Base-by-base conservation (phyloP, 2,888 invertebrate genomes). In the Drosophila setosimentum region DNA sequence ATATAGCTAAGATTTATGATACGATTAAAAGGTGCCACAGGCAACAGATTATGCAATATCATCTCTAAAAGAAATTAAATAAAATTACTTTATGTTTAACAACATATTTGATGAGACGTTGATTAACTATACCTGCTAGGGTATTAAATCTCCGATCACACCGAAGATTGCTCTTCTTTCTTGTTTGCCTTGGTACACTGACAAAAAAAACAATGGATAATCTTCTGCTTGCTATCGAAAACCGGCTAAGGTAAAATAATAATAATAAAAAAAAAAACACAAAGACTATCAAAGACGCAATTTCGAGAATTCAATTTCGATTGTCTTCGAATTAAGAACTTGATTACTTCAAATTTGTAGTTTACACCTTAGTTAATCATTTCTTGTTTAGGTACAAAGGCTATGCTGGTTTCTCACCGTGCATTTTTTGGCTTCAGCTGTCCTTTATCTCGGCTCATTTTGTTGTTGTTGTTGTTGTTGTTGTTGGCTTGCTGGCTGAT, bases 401-500 rank as follows among this genome's bases (percentile, higher is more conserved):
- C 1, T 5, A 0, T 55, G n/a, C n/a, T 29, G 27, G 18, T 55
- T 55, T 37, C 29, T 37, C 27, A 33, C 50, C 45, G 40, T 60
- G 68, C 45, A 32, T n/a, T 33, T 53, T 37, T 27, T 11, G 37
- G 18, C n/a, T 7, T 54, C n/a, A 58, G 40, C 58, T 62, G 68
- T 68, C 64, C 49, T 74, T 76, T 65, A 78, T 74, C 88, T 62
- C 68, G 60, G 67, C n/a, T 57, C 45, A 45, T 54, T 40, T 30
- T 74, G 65, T 58, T 63, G 68, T 48, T 68, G 51, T 57, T 63
- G 68, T 48, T 68, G 51, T 57, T 72, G 72, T 57, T 74, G 78
- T 57, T 78, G 72, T 61, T 78, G 79, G 63, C 40, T 29, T 80
- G 72, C 63, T 87, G 85, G 74, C 78, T 80, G 85, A 86, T 86